Conservation (phyloP, 2,888 invertebrate species). For the Hecatera dysodea region DNA sequence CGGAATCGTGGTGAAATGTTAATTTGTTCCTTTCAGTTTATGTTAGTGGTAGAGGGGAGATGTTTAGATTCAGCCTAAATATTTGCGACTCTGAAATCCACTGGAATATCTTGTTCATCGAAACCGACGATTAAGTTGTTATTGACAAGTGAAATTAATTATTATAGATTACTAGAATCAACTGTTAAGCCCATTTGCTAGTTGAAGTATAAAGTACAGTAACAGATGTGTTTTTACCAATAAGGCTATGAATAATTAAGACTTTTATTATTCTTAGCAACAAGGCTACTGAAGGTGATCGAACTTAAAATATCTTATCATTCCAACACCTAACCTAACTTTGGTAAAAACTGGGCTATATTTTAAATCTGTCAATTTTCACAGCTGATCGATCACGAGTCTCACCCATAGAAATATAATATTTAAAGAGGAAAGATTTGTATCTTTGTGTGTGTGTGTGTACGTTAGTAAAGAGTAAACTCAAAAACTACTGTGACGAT, state of each 20-base stretch:
- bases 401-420: too few species aligned
- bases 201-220: background rate
- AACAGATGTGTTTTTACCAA: background rate
- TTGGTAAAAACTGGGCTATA: background rate
- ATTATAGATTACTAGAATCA: background rate
- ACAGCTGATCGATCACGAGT: background rate
- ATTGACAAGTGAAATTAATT: background rate
- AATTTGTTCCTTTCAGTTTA: conserved; percentile 36
- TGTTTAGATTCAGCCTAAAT: conserved; percentile 8
- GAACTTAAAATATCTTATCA: too few species aligned
- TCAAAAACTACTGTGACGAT: too few species aligned
- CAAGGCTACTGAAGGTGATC: background rate
- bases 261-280: too few species aligned
- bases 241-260: too few species aligned
- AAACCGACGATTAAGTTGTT: background rate
- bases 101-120: background rate
- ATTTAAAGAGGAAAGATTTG: too few species aligned
- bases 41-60: background rate
- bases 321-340: background rate
- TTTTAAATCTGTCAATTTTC: too few species aligned
- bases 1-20: conserved; percentile 22
- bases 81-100: background rate
- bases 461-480: too few species aligned
- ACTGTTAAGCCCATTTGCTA: background rate
- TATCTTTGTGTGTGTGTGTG: too few species aligned